These are phyloP conservation scores for Hyperopisus bebe DNA, from an alignment of 2,113 vertebrate species.

Conservation along the genomic window DNA sequence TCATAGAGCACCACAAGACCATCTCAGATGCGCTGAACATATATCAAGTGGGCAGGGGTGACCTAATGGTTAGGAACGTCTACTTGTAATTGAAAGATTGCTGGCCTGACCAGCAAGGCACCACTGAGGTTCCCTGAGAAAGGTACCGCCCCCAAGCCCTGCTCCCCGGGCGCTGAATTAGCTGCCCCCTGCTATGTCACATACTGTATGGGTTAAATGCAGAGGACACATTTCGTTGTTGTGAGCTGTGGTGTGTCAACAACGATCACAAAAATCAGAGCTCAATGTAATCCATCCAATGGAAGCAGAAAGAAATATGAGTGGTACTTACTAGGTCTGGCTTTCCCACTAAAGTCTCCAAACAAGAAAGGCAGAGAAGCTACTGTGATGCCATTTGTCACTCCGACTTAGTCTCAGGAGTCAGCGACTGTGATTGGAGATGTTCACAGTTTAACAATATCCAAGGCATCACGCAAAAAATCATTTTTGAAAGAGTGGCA, in stretches of 20 bases:
- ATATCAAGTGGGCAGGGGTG: background rate
- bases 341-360: background rate
- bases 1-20: background rate
- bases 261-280: background rate
- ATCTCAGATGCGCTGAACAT: background rate
- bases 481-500: background rate
- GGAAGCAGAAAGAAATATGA: background rate
- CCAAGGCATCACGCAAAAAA: background rate
- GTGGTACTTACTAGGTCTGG: background rate
- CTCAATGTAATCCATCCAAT: background rate
- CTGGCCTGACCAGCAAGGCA: too few species aligned
- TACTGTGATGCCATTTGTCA: background rate
- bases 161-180: too few species aligned
- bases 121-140: too few species aligned
- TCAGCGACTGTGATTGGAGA: background rate
- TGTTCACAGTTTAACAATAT: background rate
- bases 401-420: background rate
- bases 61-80: too few species aligned
- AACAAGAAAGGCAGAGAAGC: background rate
- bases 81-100: too few species aligned
- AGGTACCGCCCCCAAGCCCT: too few species aligned
- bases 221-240: too few species aligned
- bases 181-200: too few species aligned
- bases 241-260: too few species aligned
- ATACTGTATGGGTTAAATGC: too few species aligned